Evolutionary conservation across 2,888 invertebrate species (phyloP), one percentile per base, ranked within the genome.

Genomic region (Trichogramma evanescens): DNA sequence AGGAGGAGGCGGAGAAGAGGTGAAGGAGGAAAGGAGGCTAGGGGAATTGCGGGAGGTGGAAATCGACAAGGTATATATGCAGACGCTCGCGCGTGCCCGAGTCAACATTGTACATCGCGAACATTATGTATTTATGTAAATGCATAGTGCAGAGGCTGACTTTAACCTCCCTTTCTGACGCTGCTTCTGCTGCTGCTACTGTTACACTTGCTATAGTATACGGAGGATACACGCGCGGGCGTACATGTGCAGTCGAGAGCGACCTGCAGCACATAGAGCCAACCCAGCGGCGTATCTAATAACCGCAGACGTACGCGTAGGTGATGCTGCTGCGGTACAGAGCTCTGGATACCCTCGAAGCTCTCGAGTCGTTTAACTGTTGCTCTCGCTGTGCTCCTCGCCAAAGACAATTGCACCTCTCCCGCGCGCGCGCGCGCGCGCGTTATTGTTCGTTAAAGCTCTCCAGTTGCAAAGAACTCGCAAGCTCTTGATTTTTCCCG

Each of bases 51-150:
- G 26, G 26, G 26, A 2, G 26, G 26, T 26, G 26, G 26, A 76
- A 76, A 77, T 76, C 75, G 76, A 77, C 77, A 77, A 76, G 74
- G 74, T 74, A 75, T 26, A 26, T 26, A 26, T 26, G 26, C 26
- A 26, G 26, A 26, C 26, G 26, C 26, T 26, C 26, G 26, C 26
- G 26, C 26, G 26, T 26, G 26, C 26, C 26, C 26, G 76, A 73
- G 71, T 76, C 72, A 77, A 77, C 76, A 76, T 77, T 77, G 77
- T 77, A 76, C 75, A 75, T 26, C 76, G 72, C 68, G 71, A 71
- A 73, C 76, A 76, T 77, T 77, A 77, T 77, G 77, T 77, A 77
- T 77, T 77, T 77, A 77, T 77, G 77, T 76, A 77, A 77, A 77
- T 77, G 76, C 74, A 76, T 73, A 26, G 26, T 26, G 67, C 68